Evolutionary conservation across 1,140 invertebrate species (phyloP).

Genomic region (Dinoponera quadriceps): DNA sequence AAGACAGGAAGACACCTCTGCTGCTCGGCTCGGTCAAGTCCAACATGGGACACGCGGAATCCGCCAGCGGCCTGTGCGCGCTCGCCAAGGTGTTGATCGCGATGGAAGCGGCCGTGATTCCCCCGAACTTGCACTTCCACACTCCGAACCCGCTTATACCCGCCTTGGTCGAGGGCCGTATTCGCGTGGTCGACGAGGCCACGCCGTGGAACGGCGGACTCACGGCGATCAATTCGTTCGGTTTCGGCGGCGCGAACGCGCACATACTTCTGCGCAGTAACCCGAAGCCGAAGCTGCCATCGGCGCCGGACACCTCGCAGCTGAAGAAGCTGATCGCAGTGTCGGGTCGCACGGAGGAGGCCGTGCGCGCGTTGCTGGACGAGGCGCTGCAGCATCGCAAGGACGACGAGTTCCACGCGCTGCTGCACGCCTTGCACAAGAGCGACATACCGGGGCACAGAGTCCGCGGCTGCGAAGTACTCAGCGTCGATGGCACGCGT

Average conservation of each 20-base stretch:
- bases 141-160: slow-evolving; percentile 95
- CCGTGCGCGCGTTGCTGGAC: slow-evolving; percentile 89
- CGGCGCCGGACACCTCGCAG: slow-evolving; percentile 84
- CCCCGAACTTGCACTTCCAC: slow-evolving; percentile 95
- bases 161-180: slow-evolving; percentile 93
- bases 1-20: slow-evolving; percentile 91
- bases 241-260: slow-evolving; percentile 98
- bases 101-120: slow-evolving; percentile 95
- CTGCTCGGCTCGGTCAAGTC: slow-evolving; percentile 98
- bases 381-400: slow-evolving; percentile 87
- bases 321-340: slow-evolving; percentile 92
- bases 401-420: slow-evolving; percentile 92
- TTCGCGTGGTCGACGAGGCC: slow-evolving; percentile 94
- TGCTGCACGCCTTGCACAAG: slow-evolving; percentile 91
- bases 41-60: slow-evolving; percentile 99
- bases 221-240: slow-evolving; percentile 97
- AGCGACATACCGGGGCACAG: slow-evolving; percentile 89
- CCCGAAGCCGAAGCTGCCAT: slow-evolving; percentile 88
- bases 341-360: slow-evolving; percentile 94
- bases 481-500: slow-evolving; percentile 85
- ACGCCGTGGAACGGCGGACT: slow-evolving; percentile 94
- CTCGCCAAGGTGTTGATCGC: slow-evolving; percentile 96
- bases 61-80: slow-evolving; percentile 96
- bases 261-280: slow-evolving; percentile 95
- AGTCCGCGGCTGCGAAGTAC: slow-evolving; percentile 92